Conservation (phyloP, 2,888 invertebrate genomes). For the Thera britannica region DNA sequence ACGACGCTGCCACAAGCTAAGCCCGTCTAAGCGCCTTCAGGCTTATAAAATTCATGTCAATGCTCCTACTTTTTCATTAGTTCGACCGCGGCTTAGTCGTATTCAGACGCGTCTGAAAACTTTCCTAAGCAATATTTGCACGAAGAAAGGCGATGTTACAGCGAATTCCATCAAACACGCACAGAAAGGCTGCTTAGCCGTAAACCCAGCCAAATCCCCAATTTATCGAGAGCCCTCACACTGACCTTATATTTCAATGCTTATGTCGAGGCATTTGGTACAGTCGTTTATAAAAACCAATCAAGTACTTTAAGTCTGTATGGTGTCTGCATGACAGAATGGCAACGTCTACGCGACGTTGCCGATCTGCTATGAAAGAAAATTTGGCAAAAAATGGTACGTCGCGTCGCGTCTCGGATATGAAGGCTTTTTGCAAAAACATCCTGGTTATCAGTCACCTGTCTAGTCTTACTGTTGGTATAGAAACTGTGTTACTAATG, state of each 20-base stretch:
- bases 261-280: constrained; percentile 15
- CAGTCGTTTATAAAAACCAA: not conserved
- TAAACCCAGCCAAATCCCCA: constrained; percentile 25
- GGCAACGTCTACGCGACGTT: too few species aligned
- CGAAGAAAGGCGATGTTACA: constrained; percentile 5
- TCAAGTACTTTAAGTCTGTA: not conserved
- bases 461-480: too few species aligned
- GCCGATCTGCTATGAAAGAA: too few species aligned
- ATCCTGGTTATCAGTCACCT: too few species aligned
- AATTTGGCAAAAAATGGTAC: too few species aligned
- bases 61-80: constrained; percentile 2
- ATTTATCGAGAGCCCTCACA: constrained; percentile 22
- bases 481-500: too few species aligned
- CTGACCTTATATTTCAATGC: constrained; percentile 21
- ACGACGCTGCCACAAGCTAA: too few species aligned
- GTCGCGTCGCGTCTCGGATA: too few species aligned
- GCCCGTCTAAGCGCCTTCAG: too few species aligned
- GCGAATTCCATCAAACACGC: constrained; percentile 15
- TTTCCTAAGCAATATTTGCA: constrained; percentile 7
- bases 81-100: not conserved
- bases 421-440: too few species aligned
- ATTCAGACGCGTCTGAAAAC: not conserved
- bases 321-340: too few species aligned
- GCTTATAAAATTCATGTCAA: not conserved
- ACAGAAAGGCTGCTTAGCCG: constrained; percentile 12